Evolutionary conservation across 2,888 invertebrate species (phyloP).

Genomic region (Eristalis intricaria): DNA sequence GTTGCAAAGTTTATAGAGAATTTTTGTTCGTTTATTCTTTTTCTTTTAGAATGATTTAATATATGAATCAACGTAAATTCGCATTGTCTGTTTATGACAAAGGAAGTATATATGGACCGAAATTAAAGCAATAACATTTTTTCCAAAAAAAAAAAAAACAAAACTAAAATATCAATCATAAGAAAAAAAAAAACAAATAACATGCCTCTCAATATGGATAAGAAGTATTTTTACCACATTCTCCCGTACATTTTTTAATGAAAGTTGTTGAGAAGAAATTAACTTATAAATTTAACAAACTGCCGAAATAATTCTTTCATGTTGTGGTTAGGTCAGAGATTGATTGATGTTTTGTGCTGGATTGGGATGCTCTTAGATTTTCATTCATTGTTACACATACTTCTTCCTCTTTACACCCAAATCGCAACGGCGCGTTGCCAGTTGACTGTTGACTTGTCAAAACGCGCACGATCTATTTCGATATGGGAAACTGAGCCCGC

Average conservation of each 20-base stretch:
- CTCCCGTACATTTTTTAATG: conserved; percentile 11
- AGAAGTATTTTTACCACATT: conserved; percentile 61
- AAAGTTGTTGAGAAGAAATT: background rate
- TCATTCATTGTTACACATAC: too few species aligned
- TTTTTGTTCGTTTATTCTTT: conserved; percentile 39
- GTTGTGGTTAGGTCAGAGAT: conserved; percentile 18
- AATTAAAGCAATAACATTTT: conserved; percentile 60
- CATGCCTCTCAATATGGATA: conserved; percentile 59
- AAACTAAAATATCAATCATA: conserved; percentile 30
- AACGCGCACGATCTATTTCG: too few species aligned
- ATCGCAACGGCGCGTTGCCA: too few species aligned
- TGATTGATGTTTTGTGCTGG: background rate
- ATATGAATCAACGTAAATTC: conserved; percentile 33
- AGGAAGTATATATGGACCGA: conserved; percentile 55
- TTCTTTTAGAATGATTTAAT: background rate
- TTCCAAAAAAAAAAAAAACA: background rate
- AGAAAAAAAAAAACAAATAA: conserved; percentile 32
- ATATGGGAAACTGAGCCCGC: too few species aligned
- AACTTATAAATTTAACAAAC: conserved; percentile 6
- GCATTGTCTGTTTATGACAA: conserved; percentile 44
- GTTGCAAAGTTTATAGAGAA: conserved; percentile 59
- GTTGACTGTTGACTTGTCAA: too few species aligned
- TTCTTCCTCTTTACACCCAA: too few species aligned
- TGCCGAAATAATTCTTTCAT: conserved; percentile 13
- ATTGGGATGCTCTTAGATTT: background rate